Evolutionary conservation across 2,888 invertebrate genomes (phyloP).

Genomic region (Incurvaria masculella): DNA sequence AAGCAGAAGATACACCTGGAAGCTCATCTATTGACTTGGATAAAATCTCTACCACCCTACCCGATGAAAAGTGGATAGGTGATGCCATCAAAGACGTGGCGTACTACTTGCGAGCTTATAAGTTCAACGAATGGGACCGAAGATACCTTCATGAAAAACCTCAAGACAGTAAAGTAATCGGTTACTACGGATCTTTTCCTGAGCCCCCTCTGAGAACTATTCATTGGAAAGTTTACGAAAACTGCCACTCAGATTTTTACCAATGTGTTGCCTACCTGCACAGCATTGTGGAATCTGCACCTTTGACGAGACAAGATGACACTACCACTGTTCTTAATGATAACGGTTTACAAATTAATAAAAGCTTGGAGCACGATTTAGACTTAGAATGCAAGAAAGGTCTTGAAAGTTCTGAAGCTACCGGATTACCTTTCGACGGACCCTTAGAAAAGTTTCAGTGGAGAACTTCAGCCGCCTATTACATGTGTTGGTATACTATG

Average conservation of each 20-base stretch:
- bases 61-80: conserved; percentile 33
- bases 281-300: conserved; percentile 29
- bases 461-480: conserved; percentile 61
- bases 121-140: conserved; percentile 63
- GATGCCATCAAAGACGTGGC: conserved; percentile 55
- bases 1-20: no score
- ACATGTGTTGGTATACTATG: conserved; percentile 68
- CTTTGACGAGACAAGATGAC: conserved; percentile 50
- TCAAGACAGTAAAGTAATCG: conserved; percentile 15
- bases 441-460: conserved; percentile 59
- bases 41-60: conserved; percentile 19
- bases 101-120: conserved; percentile 59
- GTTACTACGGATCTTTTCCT: conserved; percentile 47
- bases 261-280: conserved; percentile 57
- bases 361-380: conserved; percentile 32
- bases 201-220: conserved; percentile 51
- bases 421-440: conserved; percentile 53
- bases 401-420: conserved; percentile 34
- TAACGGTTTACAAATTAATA: conserved; percentile 34
- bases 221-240: conserved; percentile 60
- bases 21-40: no score
- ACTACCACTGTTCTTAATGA: conserved; percentile 42
- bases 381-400: conserved; percentile 49
- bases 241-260: conserved; percentile 50
- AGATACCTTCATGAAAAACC: conserved; percentile 35